phyloP scores from a whole-genome alignment of 2,888 invertebrate genomes.

The Patella depressa region DNA sequence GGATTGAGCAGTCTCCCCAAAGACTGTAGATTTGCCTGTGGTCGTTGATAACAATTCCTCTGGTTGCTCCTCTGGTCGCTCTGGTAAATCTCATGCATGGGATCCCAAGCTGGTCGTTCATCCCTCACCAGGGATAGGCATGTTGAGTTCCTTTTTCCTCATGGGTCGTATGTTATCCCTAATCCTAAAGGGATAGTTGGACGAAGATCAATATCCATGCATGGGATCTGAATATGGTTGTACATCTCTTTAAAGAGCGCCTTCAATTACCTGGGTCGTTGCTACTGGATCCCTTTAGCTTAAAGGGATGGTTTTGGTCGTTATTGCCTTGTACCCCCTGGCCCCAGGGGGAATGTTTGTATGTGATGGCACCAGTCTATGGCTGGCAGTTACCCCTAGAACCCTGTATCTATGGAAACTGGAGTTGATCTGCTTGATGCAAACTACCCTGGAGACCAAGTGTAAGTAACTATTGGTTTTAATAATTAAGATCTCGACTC shows the following conservation, averaged over 20 bases:
- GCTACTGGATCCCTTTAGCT: not conserved
- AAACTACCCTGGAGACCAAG: not conserved
- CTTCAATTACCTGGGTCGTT: not conserved
- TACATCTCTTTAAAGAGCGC: too few species aligned
- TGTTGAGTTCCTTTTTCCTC: too few species aligned
- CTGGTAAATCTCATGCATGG: not conserved
- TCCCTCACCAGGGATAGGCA: too few species aligned
- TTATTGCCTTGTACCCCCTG: not conserved
- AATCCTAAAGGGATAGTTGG: too few species aligned
- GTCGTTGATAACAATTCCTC: not conserved
- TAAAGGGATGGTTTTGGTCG: not conserved
- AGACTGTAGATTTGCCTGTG: not conserved
- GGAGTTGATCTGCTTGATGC: conserved; percentile 2
- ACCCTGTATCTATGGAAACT: not conserved
- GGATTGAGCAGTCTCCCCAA: too few species aligned
- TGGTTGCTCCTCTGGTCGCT: not conserved
- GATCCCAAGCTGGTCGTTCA: not conserved
- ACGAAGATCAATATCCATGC: too few species aligned
- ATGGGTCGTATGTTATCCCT: too few species aligned
- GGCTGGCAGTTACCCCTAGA: not conserved
- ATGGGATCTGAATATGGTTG: too few species aligned
- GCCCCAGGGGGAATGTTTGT: conserved; percentile 7
- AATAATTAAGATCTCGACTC: too few species aligned
- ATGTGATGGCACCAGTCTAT: not conserved
- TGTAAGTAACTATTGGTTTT: not conserved